phyloP scores from a whole-genome alignment of 2,888 invertebrate genomes.

The Rotaria macrura region DNA sequence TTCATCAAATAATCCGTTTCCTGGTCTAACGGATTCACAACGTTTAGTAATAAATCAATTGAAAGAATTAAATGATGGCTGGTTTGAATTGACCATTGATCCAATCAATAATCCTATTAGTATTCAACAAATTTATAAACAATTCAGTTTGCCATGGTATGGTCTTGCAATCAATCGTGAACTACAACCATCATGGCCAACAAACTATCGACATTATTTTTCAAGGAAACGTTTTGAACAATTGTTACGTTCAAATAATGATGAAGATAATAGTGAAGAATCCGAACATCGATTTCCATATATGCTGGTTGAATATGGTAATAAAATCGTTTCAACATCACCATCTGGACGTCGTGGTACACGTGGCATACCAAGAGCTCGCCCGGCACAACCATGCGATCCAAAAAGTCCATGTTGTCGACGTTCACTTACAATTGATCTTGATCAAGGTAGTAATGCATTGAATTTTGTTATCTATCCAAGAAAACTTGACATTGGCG shows the following conservation, averaged over 20 bases:
- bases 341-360: background rate
- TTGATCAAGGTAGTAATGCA: background rate
- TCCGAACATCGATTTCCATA: background rate
- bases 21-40: background rate
- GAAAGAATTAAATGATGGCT: background rate
- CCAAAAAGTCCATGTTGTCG: constrained; percentile 17
- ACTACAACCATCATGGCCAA: background rate
- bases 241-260: background rate
- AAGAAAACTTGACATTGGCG: background rate
- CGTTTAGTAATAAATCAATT: background rate
- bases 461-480: background rate
- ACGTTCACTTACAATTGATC: background rate
- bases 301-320: constrained; percentile 5
- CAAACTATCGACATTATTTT: background rate
- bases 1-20: background rate
- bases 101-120: background rate
- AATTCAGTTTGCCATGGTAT: background rate
- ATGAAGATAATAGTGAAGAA: background rate
- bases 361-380: background rate
- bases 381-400: background rate
- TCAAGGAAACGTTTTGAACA: background rate
- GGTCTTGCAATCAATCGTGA: background rate
- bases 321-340: background rate
- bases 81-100: background rate
- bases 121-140: background rate